Evolutionary conservation across 2,113 vertebrate species (phyloP).

Genomic region (Illadopsis cleaveri): DNA sequence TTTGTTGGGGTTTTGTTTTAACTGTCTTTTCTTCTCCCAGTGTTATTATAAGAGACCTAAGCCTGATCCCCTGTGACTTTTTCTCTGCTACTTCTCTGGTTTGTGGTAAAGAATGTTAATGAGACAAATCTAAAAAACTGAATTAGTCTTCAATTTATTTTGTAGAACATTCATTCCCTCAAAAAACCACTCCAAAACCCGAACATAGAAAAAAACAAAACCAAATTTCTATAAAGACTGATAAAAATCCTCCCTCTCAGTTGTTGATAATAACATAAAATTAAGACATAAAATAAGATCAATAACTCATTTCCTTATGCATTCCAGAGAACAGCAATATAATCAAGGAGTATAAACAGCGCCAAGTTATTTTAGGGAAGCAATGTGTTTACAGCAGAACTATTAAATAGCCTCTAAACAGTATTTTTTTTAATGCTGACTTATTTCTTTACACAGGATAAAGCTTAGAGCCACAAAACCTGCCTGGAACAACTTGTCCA

Average conservation of each 20-base stretch:
- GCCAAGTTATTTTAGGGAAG: neutral
- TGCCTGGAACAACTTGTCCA: neutral
- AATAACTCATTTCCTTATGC: slow-evolving; percentile 10
- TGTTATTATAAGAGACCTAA: neutral
- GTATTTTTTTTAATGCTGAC: neutral
- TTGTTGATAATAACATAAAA: neutral
- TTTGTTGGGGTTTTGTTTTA: too few species aligned
- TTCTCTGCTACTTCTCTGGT: neutral
- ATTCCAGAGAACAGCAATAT: neutral
- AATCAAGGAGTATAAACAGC: neutral
- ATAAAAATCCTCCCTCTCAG: neutral
- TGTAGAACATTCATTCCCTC: neutral
- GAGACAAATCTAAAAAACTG: neutral
- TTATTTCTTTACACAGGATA: neutral
- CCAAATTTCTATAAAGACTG: neutral
- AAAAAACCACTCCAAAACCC: rapidly evolving
- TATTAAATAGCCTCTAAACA: neutral
- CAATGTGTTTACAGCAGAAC: neutral
- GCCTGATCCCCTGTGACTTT: neutral
- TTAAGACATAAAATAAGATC: neutral
- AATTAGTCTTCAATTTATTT: neutral
- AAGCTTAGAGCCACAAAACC: neutral
- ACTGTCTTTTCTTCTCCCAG: neutral
- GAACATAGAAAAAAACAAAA: rapidly evolving
- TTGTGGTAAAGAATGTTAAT: neutral